Evolutionary conservation across 1,140 invertebrate species (phyloP), one percentile per base, ranked within the genome.

Genomic region (Bombus confusus): DNA sequence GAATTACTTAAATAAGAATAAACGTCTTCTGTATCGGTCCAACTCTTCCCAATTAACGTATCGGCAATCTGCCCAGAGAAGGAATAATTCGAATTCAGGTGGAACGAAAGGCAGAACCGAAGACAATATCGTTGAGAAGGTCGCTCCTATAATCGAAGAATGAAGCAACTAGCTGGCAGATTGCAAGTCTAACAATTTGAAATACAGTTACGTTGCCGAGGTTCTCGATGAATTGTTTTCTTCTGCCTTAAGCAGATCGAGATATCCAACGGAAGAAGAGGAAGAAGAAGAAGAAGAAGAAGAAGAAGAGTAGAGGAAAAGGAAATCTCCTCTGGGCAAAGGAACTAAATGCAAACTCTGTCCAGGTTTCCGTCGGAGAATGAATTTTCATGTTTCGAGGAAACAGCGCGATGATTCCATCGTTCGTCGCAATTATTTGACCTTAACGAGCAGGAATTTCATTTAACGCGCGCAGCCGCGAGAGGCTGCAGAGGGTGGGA

Each of bases 361-460:
- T 41, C 39, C 39, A 31, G 41, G 8, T 39, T 59, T 22, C 15
- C 25, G 31, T 9, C 12, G 74, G n/a, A 37, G 25, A 80, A 71
- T 52, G 43, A 80, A 80, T 71, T 69, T 71, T 71, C 43, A 71
- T 37, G 78, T 37, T 77, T 74, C 57, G 8, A 28, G 22, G 28
- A 18, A 72, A 72, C 47, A 31, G 41, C 47, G 34, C 34, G 34
- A 80, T 57, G 47, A 80, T 80, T 71, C 18, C 37, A 47, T 37
- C 68, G 47, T 52, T 22, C 34, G 43, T 43, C 34, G 47, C 34
- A 80, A 72, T 80, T 80, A 71, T 71, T 52, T 39, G 79, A 72
- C 68, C 34, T 43, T 47, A 68, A 79, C 62, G 62, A 79, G 77
- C n/a, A 41, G 22, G 64, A 39, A 68, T 68, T 68, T 79, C 62